Percentiles rank a stretch among this genome's conserved stretches.
phyloP scores from a whole-genome alignment of 2,888 invertebrate species.

The Onchidella celtica region DNA sequence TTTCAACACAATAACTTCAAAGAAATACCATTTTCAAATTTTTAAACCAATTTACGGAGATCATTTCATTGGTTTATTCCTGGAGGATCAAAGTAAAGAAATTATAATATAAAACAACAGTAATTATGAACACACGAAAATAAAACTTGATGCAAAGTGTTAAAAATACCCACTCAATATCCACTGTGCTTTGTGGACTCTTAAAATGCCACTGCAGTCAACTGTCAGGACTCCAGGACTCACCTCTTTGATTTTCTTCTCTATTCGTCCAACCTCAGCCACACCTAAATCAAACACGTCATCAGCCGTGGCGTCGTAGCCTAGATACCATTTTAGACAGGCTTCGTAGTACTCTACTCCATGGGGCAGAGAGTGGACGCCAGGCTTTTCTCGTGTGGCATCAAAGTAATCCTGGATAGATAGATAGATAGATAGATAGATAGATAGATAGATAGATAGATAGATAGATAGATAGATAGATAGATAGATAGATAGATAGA shows the following conservation, averaged over 20 bases:
- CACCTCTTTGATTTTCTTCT: slow-evolving; percentile 59
- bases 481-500: slow-evolving; percentile 30
- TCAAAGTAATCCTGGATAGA: slow-evolving; percentile 57
- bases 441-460: background rate
- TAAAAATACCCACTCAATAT: too few relatives aligned
- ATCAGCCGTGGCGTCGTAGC: slow-evolving; percentile 54
- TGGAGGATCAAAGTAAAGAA: too few relatives aligned
- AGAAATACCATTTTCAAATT: too few relatives aligned
- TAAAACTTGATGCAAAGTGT: too few relatives aligned
- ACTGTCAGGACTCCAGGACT: too few relatives aligned
- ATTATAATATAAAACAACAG: too few relatives aligned
- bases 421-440: background rate
- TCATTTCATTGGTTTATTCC: too few relatives aligned
- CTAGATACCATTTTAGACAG: slow-evolving; percentile 62
- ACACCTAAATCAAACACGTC: slow-evolving; percentile 59
- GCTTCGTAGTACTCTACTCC: slow-evolving; percentile 61
- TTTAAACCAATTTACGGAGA: too few relatives aligned
- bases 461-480: background rate
- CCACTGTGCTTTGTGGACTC: too few relatives aligned
- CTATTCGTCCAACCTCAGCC: slow-evolving; percentile 58
- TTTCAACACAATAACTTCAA: too few relatives aligned
- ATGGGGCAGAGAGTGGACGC: slow-evolving; percentile 56
- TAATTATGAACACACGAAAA: too few relatives aligned
- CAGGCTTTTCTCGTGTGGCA: slow-evolving; percentile 53
- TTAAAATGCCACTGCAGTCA: too few relatives aligned